Percentiles rank a stretch among this genome's conserved stretches.
These are phyloP conservation scores for Pogona vitticeps DNA, from an alignment of 2,113 vertebrate species.

Conservation along the genomic window DNA sequence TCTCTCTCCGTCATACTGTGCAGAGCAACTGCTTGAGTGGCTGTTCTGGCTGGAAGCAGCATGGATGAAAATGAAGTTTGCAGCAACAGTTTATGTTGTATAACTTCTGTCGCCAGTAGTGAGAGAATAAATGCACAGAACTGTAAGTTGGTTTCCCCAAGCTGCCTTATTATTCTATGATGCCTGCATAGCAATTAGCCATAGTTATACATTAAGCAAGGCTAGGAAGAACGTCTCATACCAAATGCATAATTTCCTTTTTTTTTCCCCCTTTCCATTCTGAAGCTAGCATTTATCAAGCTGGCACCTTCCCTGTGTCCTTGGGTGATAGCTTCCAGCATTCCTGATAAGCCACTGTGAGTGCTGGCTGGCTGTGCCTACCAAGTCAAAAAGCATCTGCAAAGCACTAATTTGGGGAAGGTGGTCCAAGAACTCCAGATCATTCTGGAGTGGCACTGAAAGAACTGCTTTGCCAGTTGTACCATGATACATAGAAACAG, in stretches of 20 bases:
- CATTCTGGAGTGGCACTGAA: background rate
- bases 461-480: background rate
- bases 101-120: constrained; percentile 60
- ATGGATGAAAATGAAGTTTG: constrained; percentile 67
- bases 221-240: background rate
- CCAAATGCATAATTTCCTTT: background rate
- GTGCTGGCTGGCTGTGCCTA: background rate
- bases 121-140: constrained; percentile 56
- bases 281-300: background rate
- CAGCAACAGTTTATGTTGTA: constrained; percentile 59
- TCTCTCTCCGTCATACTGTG: constrained; percentile 62
- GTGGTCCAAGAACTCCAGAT: background rate
- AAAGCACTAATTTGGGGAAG: background rate
- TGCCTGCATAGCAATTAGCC: background rate
- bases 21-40: constrained; percentile 68
- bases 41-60: constrained; percentile 67
- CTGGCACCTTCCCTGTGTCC: background rate
- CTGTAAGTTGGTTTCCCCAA: constrained; percentile 29
- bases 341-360: background rate
- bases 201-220: background rate
- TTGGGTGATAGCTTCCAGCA: background rate
- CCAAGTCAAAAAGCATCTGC: background rate
- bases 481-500: background rate
- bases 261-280: background rate
- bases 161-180: background rate